A percentile compares a stretch with the other conserved stretches of the same genome.
These are phyloP conservation scores for Oeneis ivallda DNA, from an alignment of 2,888 invertebrate species.

Conservation along the genomic window DNA sequence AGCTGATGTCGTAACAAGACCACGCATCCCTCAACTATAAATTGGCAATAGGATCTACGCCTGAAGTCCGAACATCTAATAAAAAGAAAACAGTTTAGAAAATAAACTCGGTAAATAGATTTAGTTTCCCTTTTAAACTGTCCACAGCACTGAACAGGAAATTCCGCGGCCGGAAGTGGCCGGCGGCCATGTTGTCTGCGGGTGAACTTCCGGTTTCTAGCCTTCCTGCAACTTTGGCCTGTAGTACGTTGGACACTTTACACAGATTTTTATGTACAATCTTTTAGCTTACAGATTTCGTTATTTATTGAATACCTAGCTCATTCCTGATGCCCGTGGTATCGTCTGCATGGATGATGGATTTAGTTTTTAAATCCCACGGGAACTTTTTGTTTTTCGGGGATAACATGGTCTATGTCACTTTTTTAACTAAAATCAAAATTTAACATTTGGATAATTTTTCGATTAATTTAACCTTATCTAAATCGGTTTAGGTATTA, in stretches of 20 bases:
- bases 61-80: not conserved
- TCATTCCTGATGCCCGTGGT: too few relatives aligned
- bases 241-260: conserved; percentile 41
- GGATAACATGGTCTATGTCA: too few relatives aligned
- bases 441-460: too few relatives aligned
- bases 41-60: not conserved
- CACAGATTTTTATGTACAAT: conserved; percentile 40
- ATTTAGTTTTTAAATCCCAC: not conserved
- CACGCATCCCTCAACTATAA: not conserved
- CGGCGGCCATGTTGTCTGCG: conserved; percentile 70
- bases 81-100: conserved; percentile 10
- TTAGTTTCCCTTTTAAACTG: conserved; percentile 42
- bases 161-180: conserved; percentile 57
- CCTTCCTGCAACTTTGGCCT: conserved; percentile 43
- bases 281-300: conserved; percentile 17
- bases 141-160: conserved; percentile 45
- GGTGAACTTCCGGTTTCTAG: conserved; percentile 60
- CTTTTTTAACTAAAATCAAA: too few relatives aligned
- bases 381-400: too few relatives aligned
- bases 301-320: too few relatives aligned
- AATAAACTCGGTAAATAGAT: conserved; percentile 32
- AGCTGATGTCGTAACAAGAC: not conserved
- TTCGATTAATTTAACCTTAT: too few relatives aligned
- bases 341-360: too few relatives aligned
- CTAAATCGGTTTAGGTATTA: too few relatives aligned